Conservation (phyloP, 2,113 vertebrate species). For the Spermophilus dauricus region DNA sequence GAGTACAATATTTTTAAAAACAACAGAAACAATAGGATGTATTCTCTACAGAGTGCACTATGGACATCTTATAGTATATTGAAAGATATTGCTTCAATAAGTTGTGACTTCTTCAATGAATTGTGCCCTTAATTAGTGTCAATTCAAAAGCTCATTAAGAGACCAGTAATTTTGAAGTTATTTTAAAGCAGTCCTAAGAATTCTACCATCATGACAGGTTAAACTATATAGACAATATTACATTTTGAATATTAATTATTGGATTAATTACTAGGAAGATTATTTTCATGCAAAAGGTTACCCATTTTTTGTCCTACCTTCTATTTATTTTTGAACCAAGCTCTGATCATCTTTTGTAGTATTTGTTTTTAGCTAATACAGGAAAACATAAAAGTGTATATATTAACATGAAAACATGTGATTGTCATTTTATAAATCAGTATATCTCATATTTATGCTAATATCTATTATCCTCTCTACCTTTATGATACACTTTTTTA, state of each 20-base stretch:
- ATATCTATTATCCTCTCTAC: neutral
- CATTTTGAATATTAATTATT: neutral
- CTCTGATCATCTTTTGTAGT: neutral
- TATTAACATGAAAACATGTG: neutral
- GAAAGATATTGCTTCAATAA: neutral
- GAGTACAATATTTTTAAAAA: neutral
- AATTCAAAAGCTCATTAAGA: too few relatives aligned
- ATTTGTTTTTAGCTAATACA: neutral
- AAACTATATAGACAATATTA: neutral
- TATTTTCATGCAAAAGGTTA: neutral
- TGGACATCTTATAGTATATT: neutral
- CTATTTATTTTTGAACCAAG: neutral
- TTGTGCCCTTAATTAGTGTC: neutral
- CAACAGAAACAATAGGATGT: neutral
- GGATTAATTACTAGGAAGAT: neutral
- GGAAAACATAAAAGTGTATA: neutral
- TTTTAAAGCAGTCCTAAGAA: neutral
- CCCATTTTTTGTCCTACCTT: neutral
- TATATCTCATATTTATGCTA: neutral
- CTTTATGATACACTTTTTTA: neutral
- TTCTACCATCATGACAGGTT: neutral
- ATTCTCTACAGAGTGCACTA: neutral
- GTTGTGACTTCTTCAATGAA: neutral
- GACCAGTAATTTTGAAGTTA: neutral
- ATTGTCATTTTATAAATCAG: neutral